phyloP scores from a whole-genome alignment of 2,113 vertebrate species.

The Tragelaphus scriptus region DNA sequence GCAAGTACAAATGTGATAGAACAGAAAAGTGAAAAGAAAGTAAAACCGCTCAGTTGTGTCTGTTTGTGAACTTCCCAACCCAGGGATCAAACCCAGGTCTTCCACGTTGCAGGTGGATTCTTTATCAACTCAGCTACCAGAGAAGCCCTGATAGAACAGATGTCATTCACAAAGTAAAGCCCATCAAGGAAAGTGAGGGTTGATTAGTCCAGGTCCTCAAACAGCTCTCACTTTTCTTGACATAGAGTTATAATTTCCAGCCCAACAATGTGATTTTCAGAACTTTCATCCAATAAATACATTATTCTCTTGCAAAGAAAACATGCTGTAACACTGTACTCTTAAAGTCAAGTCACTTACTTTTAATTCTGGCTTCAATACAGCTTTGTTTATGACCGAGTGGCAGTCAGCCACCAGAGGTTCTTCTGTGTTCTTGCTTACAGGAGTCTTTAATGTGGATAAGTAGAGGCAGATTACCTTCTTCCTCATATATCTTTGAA shows the following conservation, averaged over 20 bases:
- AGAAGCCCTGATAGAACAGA: neutral
- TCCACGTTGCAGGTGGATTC: neutral
- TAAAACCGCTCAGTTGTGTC: neutral
- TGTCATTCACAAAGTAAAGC: neutral
- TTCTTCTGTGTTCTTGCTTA: slow-evolving; percentile 7
- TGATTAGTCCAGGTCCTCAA: neutral
- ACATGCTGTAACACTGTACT: neutral
- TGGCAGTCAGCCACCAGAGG: slow-evolving; percentile 64
- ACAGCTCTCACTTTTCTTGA: neutral
- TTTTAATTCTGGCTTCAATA: slow-evolving; percentile 75
- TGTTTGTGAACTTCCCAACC: neutral
- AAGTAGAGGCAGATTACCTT: slow-evolving; percentile 72
- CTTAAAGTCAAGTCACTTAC: slow-evolving; percentile 55
- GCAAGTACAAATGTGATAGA: slow-evolving; percentile 34
- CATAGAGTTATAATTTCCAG: neutral
- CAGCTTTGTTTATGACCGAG: slow-evolving; percentile 73
- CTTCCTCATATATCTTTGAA: slow-evolving; percentile 72
- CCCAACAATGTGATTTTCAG: neutral
- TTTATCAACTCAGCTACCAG: neutral
- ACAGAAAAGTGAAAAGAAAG: neutral
- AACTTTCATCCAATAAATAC: neutral
- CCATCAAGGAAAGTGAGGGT: accelerated
- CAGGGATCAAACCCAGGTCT: neutral
- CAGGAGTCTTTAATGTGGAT: slow-evolving; percentile 29
- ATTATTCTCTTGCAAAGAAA: neutral